Conservation (phyloP, 1,140 invertebrate species). For the Globodera rostochiensis region DNA sequence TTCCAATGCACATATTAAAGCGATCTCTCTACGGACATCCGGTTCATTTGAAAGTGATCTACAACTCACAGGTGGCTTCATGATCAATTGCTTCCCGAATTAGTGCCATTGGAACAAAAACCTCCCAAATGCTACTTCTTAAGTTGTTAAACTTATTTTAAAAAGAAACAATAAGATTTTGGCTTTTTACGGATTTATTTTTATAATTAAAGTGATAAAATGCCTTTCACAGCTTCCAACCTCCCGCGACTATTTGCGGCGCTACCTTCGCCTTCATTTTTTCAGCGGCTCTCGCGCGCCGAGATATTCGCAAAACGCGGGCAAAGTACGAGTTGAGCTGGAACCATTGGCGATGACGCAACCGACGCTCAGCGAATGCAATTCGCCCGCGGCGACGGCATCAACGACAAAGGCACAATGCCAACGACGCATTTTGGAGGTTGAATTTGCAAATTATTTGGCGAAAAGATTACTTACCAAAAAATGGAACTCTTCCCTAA, state of each 20-base stretch:
- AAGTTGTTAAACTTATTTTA: too few species aligned
- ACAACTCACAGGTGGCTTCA: constrained; percentile 9
- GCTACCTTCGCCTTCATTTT: constrained; percentile 7
- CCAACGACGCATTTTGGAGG: background rate
- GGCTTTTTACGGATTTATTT: too few species aligned
- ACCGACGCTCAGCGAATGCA: constrained; percentile 12
- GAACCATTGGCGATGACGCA: constrained; percentile 18
- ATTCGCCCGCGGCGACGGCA: too few species aligned
- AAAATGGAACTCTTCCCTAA: too few species aligned
- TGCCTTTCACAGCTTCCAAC: background rate
- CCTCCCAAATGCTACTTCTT: too few species aligned
- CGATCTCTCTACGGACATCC: constrained; percentile 9
- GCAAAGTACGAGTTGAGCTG: constrained; percentile 15
- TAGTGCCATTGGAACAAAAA: too few species aligned
- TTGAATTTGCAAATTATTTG: background rate
- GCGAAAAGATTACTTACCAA: too few species aligned
- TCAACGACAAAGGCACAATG: background rate
- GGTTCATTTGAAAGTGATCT: constrained; percentile 21
- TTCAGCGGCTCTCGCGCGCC: constrained; percentile 7
- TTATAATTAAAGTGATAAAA: too few species aligned
- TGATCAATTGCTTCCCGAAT: too few species aligned
- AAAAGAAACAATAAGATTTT: too few species aligned
- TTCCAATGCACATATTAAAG: background rate
- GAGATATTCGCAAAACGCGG: constrained; percentile 10
- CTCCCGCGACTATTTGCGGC: constrained; percentile 19